Evolutionary conservation across 2,888 invertebrate species (phyloP), one percentile per base, ranked within the genome.

Genomic region (Ophion slaviceki): DNA sequence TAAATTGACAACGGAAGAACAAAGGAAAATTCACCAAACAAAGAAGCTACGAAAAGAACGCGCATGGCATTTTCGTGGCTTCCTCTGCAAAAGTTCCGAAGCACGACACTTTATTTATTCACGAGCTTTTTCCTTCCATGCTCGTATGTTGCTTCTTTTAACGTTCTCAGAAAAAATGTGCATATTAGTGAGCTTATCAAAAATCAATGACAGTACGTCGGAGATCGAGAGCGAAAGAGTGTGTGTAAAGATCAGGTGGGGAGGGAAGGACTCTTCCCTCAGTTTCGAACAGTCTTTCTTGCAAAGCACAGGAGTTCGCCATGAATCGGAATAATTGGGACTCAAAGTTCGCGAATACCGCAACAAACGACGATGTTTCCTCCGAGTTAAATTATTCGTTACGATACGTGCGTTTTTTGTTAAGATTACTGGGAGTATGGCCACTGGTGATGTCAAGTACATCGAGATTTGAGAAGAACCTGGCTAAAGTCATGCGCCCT

Each of bases 401-500:
- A 11, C 76, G 71, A 24, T 71, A 79, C 10, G 75, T 71, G 1
- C 72, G 79, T 40, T 85, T 68, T 77, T 62, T 87, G 11, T 75
- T 85, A 24, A 14, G 68, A 4, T 3, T 64, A 17, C 66, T 87
- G 20, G 87, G 87, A 3, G 66, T 87, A 8, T 87, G 87, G 87
- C 66, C 77, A 11, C 20, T 78, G 61, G 61, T 87, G n/a, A 72
- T 76, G 11, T 45, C 71, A 6, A 76, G 68, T 79, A 53, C 82
- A 57, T 79, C 81, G 68, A 81, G 14, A 24, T 57, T 4, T 2
- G 47, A 82, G n/a, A 75, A 40, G 59, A 67, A 71, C 17, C 17
- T 80, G 0, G 78, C 75, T 17, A 72, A 47, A 53, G 14, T 83
- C 24, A n/a, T 76, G 7, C n/a, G 84, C 11, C 79, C 80, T 11